A percentile compares a stretch with the other conserved stretches of the same genome.
These are phyloP conservation scores for Phrynocephalus versicolor DNA, from an alignment of 2,113 vertebrate species.

Conservation along the genomic window DNA sequence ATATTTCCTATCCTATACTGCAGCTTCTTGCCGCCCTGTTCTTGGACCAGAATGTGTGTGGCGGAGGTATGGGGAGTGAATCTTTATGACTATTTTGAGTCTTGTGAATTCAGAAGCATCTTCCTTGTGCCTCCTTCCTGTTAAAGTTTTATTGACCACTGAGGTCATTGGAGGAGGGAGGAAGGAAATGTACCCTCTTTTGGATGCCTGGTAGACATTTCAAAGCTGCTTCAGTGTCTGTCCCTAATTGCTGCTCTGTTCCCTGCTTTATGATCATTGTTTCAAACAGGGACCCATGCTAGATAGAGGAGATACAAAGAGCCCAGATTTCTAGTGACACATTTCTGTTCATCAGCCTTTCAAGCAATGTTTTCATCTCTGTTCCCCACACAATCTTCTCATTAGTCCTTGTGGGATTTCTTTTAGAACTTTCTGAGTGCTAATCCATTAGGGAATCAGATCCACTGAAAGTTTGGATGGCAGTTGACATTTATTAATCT, in stretches of 20 bases:
- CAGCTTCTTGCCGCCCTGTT: background rate
- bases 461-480: constrained; percentile 64
- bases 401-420: constrained; percentile 58
- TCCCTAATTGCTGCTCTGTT: background rate
- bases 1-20: too few relatives aligned
- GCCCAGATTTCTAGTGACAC: background rate
- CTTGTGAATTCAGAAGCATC: background rate
- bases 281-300: background rate
- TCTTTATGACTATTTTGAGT: background rate
- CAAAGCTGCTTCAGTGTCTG: background rate
- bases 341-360: background rate
- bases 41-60: background rate
- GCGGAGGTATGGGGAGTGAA: too few relatives aligned
- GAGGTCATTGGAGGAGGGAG: background rate
- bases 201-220: background rate
- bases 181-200: background rate
- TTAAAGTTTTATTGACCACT: background rate
- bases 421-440: constrained; percentile 61
- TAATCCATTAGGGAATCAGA: constrained; percentile 67
- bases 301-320: background rate
- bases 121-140: background rate
- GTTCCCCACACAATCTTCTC: constrained; percentile 39
- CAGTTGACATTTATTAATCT: constrained; percentile 76
- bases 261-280: background rate
- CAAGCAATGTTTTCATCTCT: constrained; percentile 4